phyloP scores from a whole-genome alignment of 2,113 vertebrate genomes.

The Seriola aureovittata region DNA sequence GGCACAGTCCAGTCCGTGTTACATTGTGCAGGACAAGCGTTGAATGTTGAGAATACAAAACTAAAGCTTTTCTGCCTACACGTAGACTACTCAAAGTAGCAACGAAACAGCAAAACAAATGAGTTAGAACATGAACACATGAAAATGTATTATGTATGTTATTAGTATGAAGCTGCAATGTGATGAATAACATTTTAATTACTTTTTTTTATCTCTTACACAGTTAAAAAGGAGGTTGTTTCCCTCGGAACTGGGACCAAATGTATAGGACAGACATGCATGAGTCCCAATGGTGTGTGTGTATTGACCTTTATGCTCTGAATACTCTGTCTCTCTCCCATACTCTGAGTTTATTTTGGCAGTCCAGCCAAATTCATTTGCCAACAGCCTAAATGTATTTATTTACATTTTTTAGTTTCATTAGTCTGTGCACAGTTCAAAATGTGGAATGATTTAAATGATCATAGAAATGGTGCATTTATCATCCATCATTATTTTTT shows the following conservation, averaged over 20 bases:
- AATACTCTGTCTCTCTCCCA: background rate
- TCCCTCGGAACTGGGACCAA: constrained; percentile 97
- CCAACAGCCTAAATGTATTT: too few relatives aligned
- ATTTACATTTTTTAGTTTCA: background rate
- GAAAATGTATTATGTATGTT: too few relatives aligned
- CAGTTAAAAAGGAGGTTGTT: constrained; percentile 90
- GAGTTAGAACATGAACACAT: background rate
- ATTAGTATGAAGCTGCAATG: background rate
- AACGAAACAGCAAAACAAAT: background rate
- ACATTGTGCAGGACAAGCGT: too few relatives aligned
- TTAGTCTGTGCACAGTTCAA: background rate
- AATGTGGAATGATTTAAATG: background rate
- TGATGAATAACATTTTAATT: background rate
- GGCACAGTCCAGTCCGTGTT: too few relatives aligned
- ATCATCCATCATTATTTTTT: too few relatives aligned
- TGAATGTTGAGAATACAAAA: too few relatives aligned
- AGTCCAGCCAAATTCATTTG: too few relatives aligned
- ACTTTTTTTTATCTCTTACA: constrained; percentile 13
- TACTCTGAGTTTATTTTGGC: background rate
- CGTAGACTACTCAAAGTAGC: background rate
- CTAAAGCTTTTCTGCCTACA: too few relatives aligned
- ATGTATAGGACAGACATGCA: constrained; percentile 90
- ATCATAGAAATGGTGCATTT: background rate
- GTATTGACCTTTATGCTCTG: background rate
- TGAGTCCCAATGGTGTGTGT: constrained; percentile 90